Base-by-base conservation (phyloP, 1,140 invertebrate species). In the Aphidius ervi region DNA sequence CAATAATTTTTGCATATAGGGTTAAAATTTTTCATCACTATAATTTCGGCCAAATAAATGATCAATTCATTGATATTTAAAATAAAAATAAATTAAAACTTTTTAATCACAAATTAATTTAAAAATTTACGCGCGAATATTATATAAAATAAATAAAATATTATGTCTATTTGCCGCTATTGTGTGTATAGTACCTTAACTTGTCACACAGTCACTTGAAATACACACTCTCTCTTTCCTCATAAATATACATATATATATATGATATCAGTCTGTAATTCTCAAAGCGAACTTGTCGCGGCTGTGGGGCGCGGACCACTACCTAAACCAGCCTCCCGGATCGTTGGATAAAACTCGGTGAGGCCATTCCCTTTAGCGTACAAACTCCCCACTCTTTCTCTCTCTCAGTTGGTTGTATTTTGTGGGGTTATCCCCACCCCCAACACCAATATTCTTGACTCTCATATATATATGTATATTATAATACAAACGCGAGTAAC, bases 241-340 rank as follows among this genome's bases (percentile, higher is more conserved):
- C 42, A 7, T 31, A 31, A 31, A 31, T 31, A 31, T 31, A 31
- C 23, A 31, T 31, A 31, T 2, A 31, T 31, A 31, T 31, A 31
- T 31, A 31, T 31, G 4, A 31, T 3, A 31, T 31, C 23, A 31
- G 23, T 31, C 23, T n/a, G 20, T 16, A 20, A 48, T 52, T 31
- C 23, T 31, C 23, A 31, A 31, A 31, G 4, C 23, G 23, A 31
- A 70, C 69, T 65, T 72, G 65, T 69, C 70, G 69, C 73, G 72
- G 60, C 69, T 71, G 65, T 74, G 71, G 76, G 75, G 75, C 74
- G 75, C 74, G 74, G 75, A 72, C 74, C 73, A 75, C 73, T 76
- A 73, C 69, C 70, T 74, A 66, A 74, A 76, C 73, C 72, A 75
- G 73, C 74, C 72, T 70, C 77, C 77, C 75, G 74, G 77, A 79